These are phyloP conservation scores for Drosophila quinaria DNA, from an alignment of 2,888 invertebrate species.

Conservation along the genomic window DNA sequence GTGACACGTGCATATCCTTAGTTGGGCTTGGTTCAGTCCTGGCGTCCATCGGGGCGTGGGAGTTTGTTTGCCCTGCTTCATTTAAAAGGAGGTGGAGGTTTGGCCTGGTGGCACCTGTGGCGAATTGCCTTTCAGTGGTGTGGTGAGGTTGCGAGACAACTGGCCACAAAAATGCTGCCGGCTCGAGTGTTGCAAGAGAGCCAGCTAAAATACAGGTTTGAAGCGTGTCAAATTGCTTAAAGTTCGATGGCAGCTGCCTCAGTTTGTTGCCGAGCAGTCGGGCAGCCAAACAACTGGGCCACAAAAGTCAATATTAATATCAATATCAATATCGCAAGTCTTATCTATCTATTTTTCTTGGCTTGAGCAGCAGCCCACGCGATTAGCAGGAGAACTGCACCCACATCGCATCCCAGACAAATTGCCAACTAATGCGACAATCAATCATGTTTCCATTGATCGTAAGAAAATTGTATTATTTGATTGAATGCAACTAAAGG, in stretches of 20 bases:
- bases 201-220: slow-evolving; percentile 61
- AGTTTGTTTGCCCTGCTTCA: slow-evolving; percentile 16
- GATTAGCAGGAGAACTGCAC: slow-evolving; percentile 44
- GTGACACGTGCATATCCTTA: slow-evolving; percentile 51
- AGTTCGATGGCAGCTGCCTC: slow-evolving; percentile 52
- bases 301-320: slow-evolving; percentile 57
- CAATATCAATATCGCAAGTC: slow-evolving; percentile 43
- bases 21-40: slow-evolving; percentile 12
- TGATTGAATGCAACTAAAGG: slow-evolving; percentile 47
- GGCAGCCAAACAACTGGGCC: slow-evolving; percentile 43
- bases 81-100: slow-evolving; percentile 10
- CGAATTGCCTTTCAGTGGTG: slow-evolving; percentile 41
- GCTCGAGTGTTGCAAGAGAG: slow-evolving; percentile 70
- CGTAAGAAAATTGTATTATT: slow-evolving; percentile 49
- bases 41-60: slow-evolving; percentile 19
- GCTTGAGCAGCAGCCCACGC: slow-evolving; percentile 35
- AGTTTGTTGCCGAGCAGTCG: slow-evolving; percentile 27
- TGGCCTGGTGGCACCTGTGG: slow-evolving; percentile 57
- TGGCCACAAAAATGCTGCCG: slow-evolving; percentile 43
- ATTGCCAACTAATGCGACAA: slow-evolving; percentile 55
- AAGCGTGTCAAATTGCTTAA: slow-evolving; percentile 69
- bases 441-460: slow-evolving; percentile 58
- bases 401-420: slow-evolving; percentile 67
- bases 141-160: slow-evolving; percentile 35
- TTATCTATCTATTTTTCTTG: background rate